Percentiles rank a stretch among this genome's conserved stretches.
These are phyloP conservation scores for Eurypyga helias DNA, from an alignment of 2,113 vertebrate genomes.

Conservation along the genomic window DNA sequence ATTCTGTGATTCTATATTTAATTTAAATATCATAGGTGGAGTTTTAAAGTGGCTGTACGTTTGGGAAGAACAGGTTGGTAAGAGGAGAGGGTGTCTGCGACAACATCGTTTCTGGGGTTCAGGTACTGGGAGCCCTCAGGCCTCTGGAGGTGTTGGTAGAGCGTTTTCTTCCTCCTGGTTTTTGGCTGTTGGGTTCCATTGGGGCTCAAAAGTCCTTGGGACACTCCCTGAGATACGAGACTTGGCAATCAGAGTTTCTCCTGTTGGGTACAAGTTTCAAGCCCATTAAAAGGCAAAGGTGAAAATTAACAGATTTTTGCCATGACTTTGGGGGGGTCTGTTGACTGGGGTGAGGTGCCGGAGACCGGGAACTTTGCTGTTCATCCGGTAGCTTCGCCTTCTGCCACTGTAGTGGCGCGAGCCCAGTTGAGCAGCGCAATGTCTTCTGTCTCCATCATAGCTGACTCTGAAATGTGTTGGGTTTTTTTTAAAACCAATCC, in stretches of 20 bases:
- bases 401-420: rapidly evolving
- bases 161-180: neutral
- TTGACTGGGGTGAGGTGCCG: neutral
- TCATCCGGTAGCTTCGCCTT: neutral
- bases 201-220: neutral
- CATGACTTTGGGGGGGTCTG: rapidly evolving
- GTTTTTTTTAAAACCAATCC: neutral
- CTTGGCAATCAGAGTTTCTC: neutral
- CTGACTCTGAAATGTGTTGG: neutral
- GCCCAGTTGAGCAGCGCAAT: neutral
- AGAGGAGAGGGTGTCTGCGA: neutral
- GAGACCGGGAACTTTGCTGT: neutral
- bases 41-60: neutral
- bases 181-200: no score
- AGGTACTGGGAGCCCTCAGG: neutral
- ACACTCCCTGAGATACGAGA: neutral
- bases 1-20: no score
- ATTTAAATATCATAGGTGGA: neutral
- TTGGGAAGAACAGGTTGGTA: neutral
- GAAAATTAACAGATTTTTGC: neutral
- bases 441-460: neutral
- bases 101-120: rapidly evolving
- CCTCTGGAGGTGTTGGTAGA: neutral
- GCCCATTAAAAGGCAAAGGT: neutral
- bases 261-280: neutral